Evolutionary conservation across 2,113 vertebrate species (phyloP).

Genomic region (Mesocricetus auratus): DNA sequence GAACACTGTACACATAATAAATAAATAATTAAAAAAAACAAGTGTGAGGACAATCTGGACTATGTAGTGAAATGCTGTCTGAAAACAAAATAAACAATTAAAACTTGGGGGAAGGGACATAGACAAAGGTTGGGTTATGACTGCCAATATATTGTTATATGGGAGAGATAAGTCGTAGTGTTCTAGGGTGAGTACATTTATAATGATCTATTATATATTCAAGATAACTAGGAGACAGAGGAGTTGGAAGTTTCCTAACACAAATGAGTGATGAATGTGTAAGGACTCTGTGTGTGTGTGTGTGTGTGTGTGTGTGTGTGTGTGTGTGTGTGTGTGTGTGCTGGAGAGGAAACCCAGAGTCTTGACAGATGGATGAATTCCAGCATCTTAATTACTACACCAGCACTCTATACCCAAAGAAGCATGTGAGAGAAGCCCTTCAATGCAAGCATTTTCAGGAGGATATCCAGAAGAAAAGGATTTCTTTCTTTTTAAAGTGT

Average conservation of each 20-base stretch:
- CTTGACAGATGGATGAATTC: neutral
- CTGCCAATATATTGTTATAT: neutral
- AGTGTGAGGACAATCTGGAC: neutral
- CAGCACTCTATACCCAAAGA: neutral
- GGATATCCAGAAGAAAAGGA: neutral
- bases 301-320: neutral
- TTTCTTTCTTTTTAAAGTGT: neutral
- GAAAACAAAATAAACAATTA: neutral
- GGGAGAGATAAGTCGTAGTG: neutral
- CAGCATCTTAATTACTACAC: neutral
- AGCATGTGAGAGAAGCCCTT: slow-evolving; percentile 9
- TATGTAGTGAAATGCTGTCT: neutral
- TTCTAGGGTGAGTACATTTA: neutral
- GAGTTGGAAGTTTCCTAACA: neutral
- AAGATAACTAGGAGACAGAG: neutral
- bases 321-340: neutral
- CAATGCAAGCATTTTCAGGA: neutral
- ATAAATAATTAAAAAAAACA: too few species aligned
- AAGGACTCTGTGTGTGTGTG: neutral
- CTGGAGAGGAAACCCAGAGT: neutral
- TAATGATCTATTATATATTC: neutral
- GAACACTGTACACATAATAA: too few species aligned
- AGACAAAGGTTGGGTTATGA: neutral
- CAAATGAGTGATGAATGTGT: neutral
- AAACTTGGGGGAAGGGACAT: neutral